Evolutionary conservation across 2,113 vertebrate species (phyloP).

Genomic region (Blennius ocellaris): DNA sequence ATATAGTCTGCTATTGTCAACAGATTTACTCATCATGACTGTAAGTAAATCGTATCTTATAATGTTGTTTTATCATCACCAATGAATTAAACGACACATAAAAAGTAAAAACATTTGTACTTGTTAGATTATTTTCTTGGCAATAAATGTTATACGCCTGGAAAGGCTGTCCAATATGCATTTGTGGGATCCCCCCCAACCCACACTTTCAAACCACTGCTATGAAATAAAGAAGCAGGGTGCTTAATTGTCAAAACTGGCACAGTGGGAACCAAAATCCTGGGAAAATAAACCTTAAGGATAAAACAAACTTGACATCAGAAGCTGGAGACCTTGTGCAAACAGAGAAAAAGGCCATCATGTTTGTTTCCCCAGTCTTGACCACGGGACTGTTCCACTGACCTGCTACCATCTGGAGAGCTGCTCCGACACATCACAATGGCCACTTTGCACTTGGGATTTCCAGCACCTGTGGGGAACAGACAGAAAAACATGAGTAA

Average conservation of each 20-base stretch:
- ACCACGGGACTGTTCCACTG: constrained; percentile 1
- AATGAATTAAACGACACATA: no score
- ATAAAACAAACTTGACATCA: constrained; percentile 5
- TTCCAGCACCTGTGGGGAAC: constrained; percentile 90
- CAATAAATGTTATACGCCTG: no score
- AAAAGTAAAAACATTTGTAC: no score
- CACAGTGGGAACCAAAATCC: neutral
- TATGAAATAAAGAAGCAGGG: neutral
- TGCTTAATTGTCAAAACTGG: neutral
- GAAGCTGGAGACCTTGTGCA: neutral
- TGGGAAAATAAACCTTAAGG: neutral
- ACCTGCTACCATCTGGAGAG: constrained; percentile 83
- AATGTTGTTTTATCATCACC: no score
- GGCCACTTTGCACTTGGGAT: constrained; percentile 88
- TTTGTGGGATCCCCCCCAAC: no score
- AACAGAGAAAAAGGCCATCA: neutral
- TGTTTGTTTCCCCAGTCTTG: neutral
- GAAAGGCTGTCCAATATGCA: no score
- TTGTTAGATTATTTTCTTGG: no score
- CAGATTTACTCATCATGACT: no score
- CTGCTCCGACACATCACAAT: constrained; percentile 91
- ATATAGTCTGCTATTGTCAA: no score
- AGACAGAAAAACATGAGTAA: no score
- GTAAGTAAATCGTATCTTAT: no score
- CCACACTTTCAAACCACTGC: neutral